Evolutionary conservation across 2,113 vertebrate genomes (phyloP).

Genomic region (Ailurus styani): DNA sequence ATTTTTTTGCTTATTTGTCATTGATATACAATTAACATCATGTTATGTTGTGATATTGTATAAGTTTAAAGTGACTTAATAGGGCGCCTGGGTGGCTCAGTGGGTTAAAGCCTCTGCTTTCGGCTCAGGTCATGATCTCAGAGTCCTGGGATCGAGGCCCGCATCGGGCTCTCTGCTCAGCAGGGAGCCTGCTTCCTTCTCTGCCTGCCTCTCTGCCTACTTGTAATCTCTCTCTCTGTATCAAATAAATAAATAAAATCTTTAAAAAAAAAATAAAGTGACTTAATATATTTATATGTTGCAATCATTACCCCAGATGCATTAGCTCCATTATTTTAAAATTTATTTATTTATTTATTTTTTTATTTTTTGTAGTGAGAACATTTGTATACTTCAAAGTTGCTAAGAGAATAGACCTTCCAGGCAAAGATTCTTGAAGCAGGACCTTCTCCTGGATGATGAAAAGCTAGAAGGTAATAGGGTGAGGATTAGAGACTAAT

Average conservation of each 20-base stretch:
- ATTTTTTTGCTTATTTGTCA: neutral
- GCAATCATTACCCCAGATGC: neutral
- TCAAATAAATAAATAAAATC: no score
- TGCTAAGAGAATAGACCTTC: neutral
- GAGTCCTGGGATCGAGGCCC: no score
- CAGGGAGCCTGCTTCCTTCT: no score
- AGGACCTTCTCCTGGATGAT: accelerated
- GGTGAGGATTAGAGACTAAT: neutral
- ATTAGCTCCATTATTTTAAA: neutral
- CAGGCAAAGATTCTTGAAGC: neutral
- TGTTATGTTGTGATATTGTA: neutral
- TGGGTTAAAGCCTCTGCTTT: no score
- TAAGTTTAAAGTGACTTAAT: neutral
- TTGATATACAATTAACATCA: neutral
- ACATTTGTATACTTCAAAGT: neutral
- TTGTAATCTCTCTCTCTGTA: no score
- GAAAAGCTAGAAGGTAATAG: neutral
- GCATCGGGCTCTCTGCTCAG: no score
- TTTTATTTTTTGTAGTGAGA: neutral
- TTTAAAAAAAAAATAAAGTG: no score
- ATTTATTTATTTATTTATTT: no score
- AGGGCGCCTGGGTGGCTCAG: no score
- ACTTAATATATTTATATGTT: neutral
- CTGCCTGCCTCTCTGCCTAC: no score
- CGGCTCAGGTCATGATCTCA: no score